These are phyloP conservation scores for Conus ventricosus DNA, from an alignment of 1,140 invertebrate genomes.

Conservation along the genomic window DNA sequence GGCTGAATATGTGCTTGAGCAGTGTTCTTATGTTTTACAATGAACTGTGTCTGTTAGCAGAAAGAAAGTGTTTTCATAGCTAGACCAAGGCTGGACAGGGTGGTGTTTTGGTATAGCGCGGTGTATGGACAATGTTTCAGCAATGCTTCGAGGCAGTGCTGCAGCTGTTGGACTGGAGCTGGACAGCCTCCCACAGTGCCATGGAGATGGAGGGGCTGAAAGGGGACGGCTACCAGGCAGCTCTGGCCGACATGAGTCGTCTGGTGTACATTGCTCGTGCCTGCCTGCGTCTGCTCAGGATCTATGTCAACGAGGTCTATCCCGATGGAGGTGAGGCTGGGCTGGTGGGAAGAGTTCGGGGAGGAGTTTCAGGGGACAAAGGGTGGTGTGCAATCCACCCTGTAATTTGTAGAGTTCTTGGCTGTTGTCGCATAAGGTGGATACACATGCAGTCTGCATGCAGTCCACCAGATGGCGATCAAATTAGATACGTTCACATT, in stretches of 20 bases:
- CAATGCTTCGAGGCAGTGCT: conserved; percentile 91
- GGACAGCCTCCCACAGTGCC: conserved; percentile 76
- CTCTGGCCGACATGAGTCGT: conserved; percentile 81
- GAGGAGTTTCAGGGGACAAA: neutral
- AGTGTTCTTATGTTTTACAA: too few species aligned
- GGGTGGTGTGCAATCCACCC: too few species aligned
- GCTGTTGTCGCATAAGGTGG: too few species aligned
- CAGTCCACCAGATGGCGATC: too few species aligned
- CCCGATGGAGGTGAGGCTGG: conserved; percentile 80
- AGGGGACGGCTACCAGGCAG: conserved; percentile 61
- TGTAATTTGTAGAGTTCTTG: too few species aligned
- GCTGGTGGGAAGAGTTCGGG: neutral
- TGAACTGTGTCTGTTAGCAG: too few species aligned
- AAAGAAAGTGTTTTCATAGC: too few species aligned
- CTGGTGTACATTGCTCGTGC: conserved; percentile 91
- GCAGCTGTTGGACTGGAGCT: conserved; percentile 79
- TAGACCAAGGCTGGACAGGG: too few species aligned
- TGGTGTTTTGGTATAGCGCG: too few species aligned
- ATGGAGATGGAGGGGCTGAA: conserved; percentile 72
- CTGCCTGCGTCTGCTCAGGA: conserved; percentile 86
- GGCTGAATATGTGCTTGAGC: too few species aligned
- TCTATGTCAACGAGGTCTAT: conserved; percentile 92
- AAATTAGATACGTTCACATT: too few species aligned
- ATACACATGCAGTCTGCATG: too few species aligned
- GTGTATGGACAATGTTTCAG: conserved; percentile 60